Conservation (phyloP, 2,797 vertebrate genomes). For the Chlorospingus semifuscus region DNA sequence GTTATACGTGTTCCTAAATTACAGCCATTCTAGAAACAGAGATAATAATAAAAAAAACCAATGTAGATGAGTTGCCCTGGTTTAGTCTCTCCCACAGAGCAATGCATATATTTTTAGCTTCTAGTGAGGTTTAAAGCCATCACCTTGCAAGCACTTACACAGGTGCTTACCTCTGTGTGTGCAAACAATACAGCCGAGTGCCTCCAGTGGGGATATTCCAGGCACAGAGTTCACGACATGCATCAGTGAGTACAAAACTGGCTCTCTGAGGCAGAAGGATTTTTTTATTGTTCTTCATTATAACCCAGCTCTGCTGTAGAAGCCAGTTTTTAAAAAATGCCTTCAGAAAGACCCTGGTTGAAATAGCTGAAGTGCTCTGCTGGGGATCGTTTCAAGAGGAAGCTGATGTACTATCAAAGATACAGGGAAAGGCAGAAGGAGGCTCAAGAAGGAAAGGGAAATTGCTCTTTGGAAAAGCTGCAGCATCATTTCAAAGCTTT, state of each 20-base stretch:
- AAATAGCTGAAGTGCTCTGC: slow-evolving; percentile 54
- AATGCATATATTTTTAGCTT: not conserved
- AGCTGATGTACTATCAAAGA: slow-evolving; percentile 47
- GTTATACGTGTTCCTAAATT: not conserved
- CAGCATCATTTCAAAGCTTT: slow-evolving; percentile 52
- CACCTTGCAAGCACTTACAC: not conserved
- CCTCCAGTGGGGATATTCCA: not conserved
- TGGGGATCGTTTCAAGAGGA: slow-evolving; percentile 56
- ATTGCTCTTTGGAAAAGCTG: slow-evolving; percentile 41
- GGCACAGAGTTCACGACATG: not conserved
- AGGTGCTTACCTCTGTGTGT: not conserved
- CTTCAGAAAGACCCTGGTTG: not conserved
- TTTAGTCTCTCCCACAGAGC: not conserved
- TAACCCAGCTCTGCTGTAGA: slow-evolving; percentile 10
- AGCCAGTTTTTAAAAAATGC: slow-evolving; percentile 17
- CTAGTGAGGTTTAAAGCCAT: not conserved
- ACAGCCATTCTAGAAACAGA: not conserved
- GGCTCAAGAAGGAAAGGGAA: not conserved
- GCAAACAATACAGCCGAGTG: not conserved
- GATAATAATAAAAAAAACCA: not conserved
- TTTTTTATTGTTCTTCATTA: slow-evolving; percentile 50
- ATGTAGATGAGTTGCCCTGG: not conserved
- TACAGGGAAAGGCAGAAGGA: not conserved
- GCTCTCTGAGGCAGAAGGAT: not conserved
- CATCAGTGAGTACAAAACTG: not conserved